Base-by-base conservation (phyloP, 2,888 invertebrate genomes). In the Ephialtes manifestator region DNA sequence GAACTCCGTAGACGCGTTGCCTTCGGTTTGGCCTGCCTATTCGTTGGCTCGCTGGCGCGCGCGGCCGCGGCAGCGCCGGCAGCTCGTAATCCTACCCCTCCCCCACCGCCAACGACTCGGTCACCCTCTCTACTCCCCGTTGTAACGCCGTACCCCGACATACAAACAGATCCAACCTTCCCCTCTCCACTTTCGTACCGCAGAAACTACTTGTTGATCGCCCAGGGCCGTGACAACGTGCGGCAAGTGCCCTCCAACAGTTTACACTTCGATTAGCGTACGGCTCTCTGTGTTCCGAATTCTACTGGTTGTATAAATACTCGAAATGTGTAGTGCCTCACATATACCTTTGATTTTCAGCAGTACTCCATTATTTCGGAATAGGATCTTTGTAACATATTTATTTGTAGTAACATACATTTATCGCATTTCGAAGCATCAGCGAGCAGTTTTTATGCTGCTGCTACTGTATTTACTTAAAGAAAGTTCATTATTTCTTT, bases 201-300 rank as follows among this genome's bases (percentile, higher is more conserved):
- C 79, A 72, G 82, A 75, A 85, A 83, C 86, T 87, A 87, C 86
- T 87, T 91, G 91, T 91, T 91, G 91, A 90, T 90, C 89, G 71
- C 18, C 18, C 91, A 91, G 91, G 89, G 24, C 48, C 88, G 91
- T 35, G 74, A 20, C 77, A 20, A 78, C 55, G 55, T n/a, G 13
- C 7, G 11, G 0, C 13, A 46, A 78, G 39, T 8, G 11, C 71
- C 83, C 75, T 31, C 63, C 15, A 20, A 2, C 4, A 8, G 28
- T 58, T 63, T 20, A 3, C 10, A 10, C 5, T 15, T 31, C 60
- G 20, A 20, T 20, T 20, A 53, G 20, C 8, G 53, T 20, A 53
- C 53, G n/a, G 2, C 53, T 18, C 5, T 7, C 53, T 24, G 53
- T 20, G 20, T 20, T 10, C 20, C 10, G 11, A 53, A 53, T 20